phyloP scores from a whole-genome alignment of 2,888 invertebrate genomes.

The Rotaria macrura region DNA sequence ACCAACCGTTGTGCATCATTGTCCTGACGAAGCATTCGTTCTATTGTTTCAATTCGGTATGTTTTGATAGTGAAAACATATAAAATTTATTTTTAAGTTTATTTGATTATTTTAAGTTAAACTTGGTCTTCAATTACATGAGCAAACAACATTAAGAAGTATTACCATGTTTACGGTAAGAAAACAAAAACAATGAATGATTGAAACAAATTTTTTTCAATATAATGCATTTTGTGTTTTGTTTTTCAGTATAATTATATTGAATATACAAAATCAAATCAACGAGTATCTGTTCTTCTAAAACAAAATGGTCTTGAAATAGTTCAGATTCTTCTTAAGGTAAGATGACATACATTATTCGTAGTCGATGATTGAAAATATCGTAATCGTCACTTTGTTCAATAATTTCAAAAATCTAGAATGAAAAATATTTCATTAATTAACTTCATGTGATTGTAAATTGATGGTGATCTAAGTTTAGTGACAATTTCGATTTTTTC shows the following conservation, averaged over 20 bases:
- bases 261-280: slow-evolving; percentile 47
- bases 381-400: too few species aligned
- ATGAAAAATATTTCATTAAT: too few species aligned
- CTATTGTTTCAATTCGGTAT: slow-evolving; percentile 55
- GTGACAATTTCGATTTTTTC: too few species aligned
- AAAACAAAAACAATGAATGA: neutral
- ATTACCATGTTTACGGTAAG: slow-evolving; percentile 56
- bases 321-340: slow-evolving; percentile 51
- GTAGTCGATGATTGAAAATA: too few species aligned
- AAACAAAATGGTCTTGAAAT: slow-evolving; percentile 24
- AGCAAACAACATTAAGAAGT: slow-evolving; percentile 57
- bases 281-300: slow-evolving; percentile 22
- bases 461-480: too few species aligned
- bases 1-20: slow-evolving; percentile 26
- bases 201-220: neutral
- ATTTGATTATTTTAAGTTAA: slow-evolving; percentile 56
- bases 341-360: slow-evolving; percentile 38
- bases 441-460: too few species aligned
- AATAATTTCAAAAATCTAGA: too few species aligned
- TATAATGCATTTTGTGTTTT: neutral
- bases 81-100: slow-evolving; percentile 42
- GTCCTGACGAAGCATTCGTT: slow-evolving; percentile 44
- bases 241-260: slow-evolving; percentile 54
- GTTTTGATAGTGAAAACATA: neutral
- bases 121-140: slow-evolving; percentile 51